Conservation (phyloP, 2,888 invertebrate genomes). For the Lasioglossum calceatum region DNA sequence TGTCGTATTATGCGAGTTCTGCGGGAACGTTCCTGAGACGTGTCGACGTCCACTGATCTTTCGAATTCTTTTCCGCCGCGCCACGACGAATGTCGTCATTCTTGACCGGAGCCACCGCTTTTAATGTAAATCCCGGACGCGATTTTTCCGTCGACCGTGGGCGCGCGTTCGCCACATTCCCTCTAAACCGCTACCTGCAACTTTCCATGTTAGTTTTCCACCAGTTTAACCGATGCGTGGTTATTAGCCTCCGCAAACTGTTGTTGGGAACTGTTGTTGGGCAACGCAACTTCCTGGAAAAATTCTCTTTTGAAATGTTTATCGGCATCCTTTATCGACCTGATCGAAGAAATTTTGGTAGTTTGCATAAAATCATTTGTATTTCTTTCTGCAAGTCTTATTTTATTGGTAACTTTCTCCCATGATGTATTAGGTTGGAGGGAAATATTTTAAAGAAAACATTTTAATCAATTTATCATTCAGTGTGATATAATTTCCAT, state of each 20-base stretch:
- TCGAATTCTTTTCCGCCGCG: constrained; percentile 52
- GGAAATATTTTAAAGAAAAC: too few relatives aligned
- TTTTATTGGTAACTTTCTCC: too few relatives aligned
- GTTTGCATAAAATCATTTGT: neutral
- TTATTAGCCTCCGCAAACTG: neutral
- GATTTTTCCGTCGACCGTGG: constrained; percentile 34
- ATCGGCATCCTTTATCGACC: neutral
- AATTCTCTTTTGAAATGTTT: neutral
- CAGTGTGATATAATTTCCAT: too few relatives aligned
- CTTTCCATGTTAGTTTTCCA: constrained; percentile 6
- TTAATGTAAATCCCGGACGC: constrained; percentile 48
- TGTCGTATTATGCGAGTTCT: constrained; percentile 64
- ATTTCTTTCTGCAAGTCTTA: neutral
- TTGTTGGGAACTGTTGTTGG: neutral
- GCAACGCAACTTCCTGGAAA: neutral
- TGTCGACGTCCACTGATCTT: constrained; percentile 49
- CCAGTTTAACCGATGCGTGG: neutral
- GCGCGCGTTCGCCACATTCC: constrained; percentile 27
- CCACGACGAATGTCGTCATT: constrained; percentile 43
- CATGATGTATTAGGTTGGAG: too few relatives aligned
- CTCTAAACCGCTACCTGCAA: neutral
- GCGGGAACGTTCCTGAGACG: constrained; percentile 49
- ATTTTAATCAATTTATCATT: too few relatives aligned
- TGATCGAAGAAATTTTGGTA: neutral
- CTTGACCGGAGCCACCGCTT: constrained; percentile 21